These are phyloP conservation scores for Odontocerum albicorne DNA, from an alignment of 2,888 invertebrate genomes.

Conservation along the genomic window DNA sequence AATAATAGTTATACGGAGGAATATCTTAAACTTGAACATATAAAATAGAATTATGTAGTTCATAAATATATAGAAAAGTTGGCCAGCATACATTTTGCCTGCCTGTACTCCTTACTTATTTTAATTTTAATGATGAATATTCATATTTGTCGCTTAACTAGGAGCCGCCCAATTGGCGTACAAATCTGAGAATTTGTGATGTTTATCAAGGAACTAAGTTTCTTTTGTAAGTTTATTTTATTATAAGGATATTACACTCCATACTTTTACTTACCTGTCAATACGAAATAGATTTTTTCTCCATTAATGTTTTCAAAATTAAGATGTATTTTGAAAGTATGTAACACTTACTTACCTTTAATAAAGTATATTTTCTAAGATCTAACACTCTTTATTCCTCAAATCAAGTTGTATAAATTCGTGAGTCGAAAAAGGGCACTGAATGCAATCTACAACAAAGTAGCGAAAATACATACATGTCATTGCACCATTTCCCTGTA, in stretches of 20 bases:
- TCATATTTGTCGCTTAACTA: slow-evolving; percentile 9
- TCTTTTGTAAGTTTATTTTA: slow-evolving; percentile 15
- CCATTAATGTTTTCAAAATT: background rate
- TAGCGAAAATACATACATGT: no score
- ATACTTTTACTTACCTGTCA: background rate
- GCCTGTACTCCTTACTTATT: no score
- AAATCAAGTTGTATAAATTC: no score
- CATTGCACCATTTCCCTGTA: no score
- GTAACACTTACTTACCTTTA: slow-evolving; percentile 17
- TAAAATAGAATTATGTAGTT: slow-evolving; percentile 28
- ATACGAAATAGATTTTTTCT: slow-evolving; percentile 1
- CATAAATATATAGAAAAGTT: slow-evolving; percentile 13
- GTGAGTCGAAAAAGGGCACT: no score
- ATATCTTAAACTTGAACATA: slow-evolving; percentile 22
- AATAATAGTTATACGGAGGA: slow-evolving; percentile 3
- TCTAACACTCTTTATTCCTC: slow-evolving; percentile 6
- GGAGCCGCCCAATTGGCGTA: background rate
- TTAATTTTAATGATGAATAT: slow-evolving; percentile 1
- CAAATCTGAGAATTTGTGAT: slow-evolving; percentile 3
- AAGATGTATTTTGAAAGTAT: slow-evolving; percentile 6
- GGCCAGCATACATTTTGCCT: slow-evolving; percentile 25
- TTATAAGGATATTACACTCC: slow-evolving; percentile 11
- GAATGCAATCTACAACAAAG: no score
- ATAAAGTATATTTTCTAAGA: slow-evolving; percentile 26
- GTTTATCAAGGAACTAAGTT: background rate